Evolutionary conservation across 2,113 vertebrate genomes (phyloP).

Genomic region (Prochilodus magdalenae): DNA sequence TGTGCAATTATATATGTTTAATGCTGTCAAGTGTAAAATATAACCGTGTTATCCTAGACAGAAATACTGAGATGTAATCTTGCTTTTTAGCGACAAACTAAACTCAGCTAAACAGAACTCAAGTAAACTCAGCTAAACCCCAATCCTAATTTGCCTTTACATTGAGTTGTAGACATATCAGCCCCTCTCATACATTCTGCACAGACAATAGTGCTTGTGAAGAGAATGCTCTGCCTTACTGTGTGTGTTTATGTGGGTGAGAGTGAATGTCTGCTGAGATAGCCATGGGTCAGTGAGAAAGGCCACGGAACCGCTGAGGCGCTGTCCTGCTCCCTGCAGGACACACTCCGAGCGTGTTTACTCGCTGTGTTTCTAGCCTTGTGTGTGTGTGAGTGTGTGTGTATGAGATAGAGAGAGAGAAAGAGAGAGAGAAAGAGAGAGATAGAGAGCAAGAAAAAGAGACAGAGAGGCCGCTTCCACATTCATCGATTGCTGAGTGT

Average conservation of each 20-base stretch:
- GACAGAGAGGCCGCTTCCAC: not conserved
- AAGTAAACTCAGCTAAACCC: not conserved
- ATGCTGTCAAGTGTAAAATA: no score
- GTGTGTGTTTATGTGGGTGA: not conserved
- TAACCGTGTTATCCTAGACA: not conserved
- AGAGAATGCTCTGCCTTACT: not conserved
- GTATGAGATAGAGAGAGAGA: not conserved
- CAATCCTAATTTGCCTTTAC: not conserved
- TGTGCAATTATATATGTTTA: no score
- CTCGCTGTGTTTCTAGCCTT: not conserved
- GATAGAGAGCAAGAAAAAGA: not conserved
- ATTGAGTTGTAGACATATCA: not conserved
- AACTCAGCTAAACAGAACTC: not conserved
- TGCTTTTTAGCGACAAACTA: not conserved
- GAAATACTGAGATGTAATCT: not conserved
- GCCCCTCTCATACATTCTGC: not conserved
- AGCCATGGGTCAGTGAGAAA: constrained; percentile 23
- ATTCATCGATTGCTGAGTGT: constrained; percentile 14
- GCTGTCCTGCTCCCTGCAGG: constrained; percentile 14
- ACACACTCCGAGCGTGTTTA: constrained; percentile 7
- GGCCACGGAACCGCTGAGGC: constrained; percentile 7
- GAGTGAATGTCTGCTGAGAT: constrained; percentile 11
- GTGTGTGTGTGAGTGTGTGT: not conserved
- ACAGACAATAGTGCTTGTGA: not conserved
- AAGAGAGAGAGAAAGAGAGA: not conserved